Base-by-base conservation (phyloP, 2,888 invertebrate genomes). In the Chaetogeoica ovagalla region DNA sequence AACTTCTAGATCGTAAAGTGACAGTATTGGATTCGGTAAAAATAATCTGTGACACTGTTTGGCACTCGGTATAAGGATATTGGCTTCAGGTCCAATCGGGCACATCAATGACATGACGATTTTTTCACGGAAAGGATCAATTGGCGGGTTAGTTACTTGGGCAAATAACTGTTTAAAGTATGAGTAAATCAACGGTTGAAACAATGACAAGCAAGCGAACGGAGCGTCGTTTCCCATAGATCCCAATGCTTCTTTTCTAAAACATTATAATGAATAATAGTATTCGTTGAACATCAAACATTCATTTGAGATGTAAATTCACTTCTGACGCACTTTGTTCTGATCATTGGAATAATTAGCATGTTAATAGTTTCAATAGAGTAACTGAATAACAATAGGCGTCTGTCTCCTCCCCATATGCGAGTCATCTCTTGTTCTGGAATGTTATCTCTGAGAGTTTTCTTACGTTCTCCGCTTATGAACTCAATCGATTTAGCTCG, bases 141-240 rank as follows among this genome's bases (percentile, higher is more conserved):
- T 98, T 7, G 99, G 99, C 8, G 99, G 99, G 89, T 99, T 99
- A 84, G 99, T 99, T 85, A 89, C 96, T 89, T 99, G 99, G 57
- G 99, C 99, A 87, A 99, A 99, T 68, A 98, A 89, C 86, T 99
- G 99, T 86, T 99, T 98, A 89, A 99, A 99, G 87, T 99, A 99
- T 84, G 96, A 96, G 87, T 97, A 99, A 2, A 95, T 90, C 82
- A 98, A 88, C 13, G 99, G 99, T 86, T 97, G 95, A 88, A 95
- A 98, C 86, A 91, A 90, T 0, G 98, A 99, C 43, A 99, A 90
- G 85, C 99, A 99, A 13, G 99, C 99, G 83, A 99, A 88, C 0
- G 99, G 98, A 0, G 95, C 95, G 87, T 99, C 99, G 87, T 99
- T 99, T 82, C 99, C 99, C 99, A 99, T 99, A 48, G 98, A 98